Base-by-base conservation (phyloP, 2,888 invertebrate species). In the Erpobdella octoculata region DNA sequence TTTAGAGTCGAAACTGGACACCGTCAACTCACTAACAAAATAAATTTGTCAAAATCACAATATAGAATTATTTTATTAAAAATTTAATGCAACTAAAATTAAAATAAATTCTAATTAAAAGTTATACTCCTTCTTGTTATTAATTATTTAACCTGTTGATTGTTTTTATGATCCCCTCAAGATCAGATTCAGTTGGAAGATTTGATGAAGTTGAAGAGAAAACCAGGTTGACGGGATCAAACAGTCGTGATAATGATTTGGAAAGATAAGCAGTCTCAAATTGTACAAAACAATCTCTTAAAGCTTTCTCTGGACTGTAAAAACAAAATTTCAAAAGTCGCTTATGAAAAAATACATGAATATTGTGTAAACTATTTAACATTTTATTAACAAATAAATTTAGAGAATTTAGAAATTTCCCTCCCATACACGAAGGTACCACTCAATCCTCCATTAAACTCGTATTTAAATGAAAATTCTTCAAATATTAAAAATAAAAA, bases 261-360 rank as follows among this genome's bases (percentile, higher is more conserved):
- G 91, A 90, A 67, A 93, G 83, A 82, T 92, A 93, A 0, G 91
- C 88, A 79, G 89, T 91, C 85, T 93, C 92, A 86, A 91, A 90
- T 77, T 88, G 87, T 25, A 87, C 87, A 38, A 92, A 78, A 3
- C 80, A 80, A 38, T 79, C 76, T 68, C 80, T 78, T 73, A 85
- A 76, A 0, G 80, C 79, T 65, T 78, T 78, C 77, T 84, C 87
- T 18, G 86, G 78, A 70, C 84, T 84, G 78, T 28, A 38, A 71
- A 3, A 37, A 70, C 25, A 67, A 37, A 12, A 41, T 12, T 41
- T 12, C 9, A 12, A 41, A 53, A 53, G 21, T 9, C 18, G 28
- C 28, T 53, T 53, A 12, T 21, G 48, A 48, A 48, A 9, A 9
- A 46, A 46, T 46, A n/a, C 46, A 18, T n/a, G 2, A 46, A 46